Percentiles rank a stretch among this genome's conserved stretches.
Evolutionary conservation across 2,797 vertebrate species (phyloP).

Genomic region (Cynodonichthys magdalenae): DNA sequence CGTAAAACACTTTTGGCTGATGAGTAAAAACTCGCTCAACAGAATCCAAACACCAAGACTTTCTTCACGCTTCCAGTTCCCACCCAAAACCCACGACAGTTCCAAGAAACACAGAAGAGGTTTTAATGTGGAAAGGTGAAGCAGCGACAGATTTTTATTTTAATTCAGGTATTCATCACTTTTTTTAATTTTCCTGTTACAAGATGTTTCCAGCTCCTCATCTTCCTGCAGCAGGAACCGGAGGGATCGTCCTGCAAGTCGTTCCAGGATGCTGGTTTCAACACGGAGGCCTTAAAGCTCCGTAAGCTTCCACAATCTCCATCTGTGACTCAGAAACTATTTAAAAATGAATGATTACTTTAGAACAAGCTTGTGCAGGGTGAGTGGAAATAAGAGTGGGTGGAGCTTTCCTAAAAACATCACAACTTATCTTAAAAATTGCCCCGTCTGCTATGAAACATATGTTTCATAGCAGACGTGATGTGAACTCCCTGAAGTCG

Average conservation of each 20-base stretch:
- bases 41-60: slow-evolving; percentile 69
- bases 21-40: slow-evolving; percentile 65
- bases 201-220: slow-evolving; percentile 63
- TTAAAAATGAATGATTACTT: slow-evolving; percentile 8
- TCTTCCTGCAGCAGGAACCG: slow-evolving; percentile 33
- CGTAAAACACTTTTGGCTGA: slow-evolving; percentile 54
- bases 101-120: slow-evolving; percentile 11
- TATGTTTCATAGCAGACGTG: slow-evolving; percentile 72
- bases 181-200: slow-evolving; percentile 70
- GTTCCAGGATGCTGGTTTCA: slow-evolving; percentile 1
- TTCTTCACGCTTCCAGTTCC: slow-evolving; percentile 35
- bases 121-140: slow-evolving; percentile 64
- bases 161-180: slow-evolving; percentile 66
- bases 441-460: slow-evolving; percentile 66
- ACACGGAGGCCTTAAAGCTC: too few relatives aligned
- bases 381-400: slow-evolving; percentile 39
- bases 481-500: slow-evolving; percentile 63
- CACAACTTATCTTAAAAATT: slow-evolving; percentile 59
- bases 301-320: slow-evolving; percentile 35
- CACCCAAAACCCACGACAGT: slow-evolving; percentile 4
- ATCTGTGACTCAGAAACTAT: slow-evolving; percentile 38
- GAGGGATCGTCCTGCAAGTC: slow-evolving; percentile 45
- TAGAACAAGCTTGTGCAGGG: slow-evolving; percentile 10
- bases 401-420: slow-evolving; percentile 39
- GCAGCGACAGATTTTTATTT: slow-evolving; percentile 28